phyloP scores from a whole-genome alignment of 23 tunicate species.

The Phallusia fumigata region DNA sequence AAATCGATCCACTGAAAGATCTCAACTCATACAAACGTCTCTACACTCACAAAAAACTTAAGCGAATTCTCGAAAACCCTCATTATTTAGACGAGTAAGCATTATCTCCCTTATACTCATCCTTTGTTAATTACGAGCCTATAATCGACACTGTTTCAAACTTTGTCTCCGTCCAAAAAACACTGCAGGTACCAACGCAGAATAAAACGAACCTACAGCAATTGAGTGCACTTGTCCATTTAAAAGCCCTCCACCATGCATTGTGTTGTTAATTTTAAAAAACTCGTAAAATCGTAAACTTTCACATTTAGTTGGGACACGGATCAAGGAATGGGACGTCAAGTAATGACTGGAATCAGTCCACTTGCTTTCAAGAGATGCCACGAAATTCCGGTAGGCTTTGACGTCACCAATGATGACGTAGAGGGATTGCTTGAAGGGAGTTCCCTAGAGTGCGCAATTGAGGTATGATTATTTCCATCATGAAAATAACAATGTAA shows the following conservation, averaged over 20 bases:
- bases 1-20: not conserved
- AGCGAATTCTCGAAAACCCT: not conserved
- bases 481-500: too few relatives aligned
- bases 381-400: slow-evolving; percentile 14
- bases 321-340: slow-evolving; percentile 59
- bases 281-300: too few relatives aligned
- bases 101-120: not conserved
- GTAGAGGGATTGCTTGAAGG: slow-evolving; percentile 14
- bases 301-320: slow-evolving; percentile 48
- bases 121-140: not conserved
- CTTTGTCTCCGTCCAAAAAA: too few relatives aligned
- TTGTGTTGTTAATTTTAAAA: too few relatives aligned
- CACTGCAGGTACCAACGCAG: too few relatives aligned
- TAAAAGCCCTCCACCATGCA: too few relatives aligned
- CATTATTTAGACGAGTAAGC: not conserved
- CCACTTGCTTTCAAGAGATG: slow-evolving; percentile 41
- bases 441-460: slow-evolving; percentile 35
- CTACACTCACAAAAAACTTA: not conserved
- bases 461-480: slow-evolving; percentile 33
- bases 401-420: slow-evolving; percentile 46
- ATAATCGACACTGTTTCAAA: too few relatives aligned
- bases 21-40: not conserved
- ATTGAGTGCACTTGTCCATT: too few relatives aligned
- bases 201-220: too few relatives aligned
- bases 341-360: slow-evolving; percentile 54